Evolutionary conservation across 2,888 invertebrate species (phyloP), one percentile per base, ranked within the genome.

Genomic region (Drosophila gaucha): DNA sequence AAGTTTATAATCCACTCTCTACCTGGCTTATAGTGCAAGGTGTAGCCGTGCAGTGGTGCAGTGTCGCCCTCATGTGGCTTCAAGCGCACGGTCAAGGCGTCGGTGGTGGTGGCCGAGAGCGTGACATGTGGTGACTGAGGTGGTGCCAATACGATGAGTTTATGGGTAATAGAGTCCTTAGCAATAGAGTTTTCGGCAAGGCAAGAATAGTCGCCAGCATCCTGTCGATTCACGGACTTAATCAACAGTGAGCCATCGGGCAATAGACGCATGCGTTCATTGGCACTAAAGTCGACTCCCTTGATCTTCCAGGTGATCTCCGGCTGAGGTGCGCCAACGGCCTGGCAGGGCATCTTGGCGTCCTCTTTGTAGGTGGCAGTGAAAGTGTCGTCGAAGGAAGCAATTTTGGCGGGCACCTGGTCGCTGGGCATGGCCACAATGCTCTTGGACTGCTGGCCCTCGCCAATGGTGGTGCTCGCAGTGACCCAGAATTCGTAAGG

Each of bases 401-500:
- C 97, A 82, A 98, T 98, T 91, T 97, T 97, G 1, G 98, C 98
- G 43, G 98, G 97, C 60, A 97, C 98, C 73, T 92, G 92, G 69
- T 92, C 92, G 78, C 95, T 96, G 20, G 97, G 97, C 89, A 96
- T 95, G 80, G 97, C 95, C 4, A 95, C 95, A 47, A 97, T 97
- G 69, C 96, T 96, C 88, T 96, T 96, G 59, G 98, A 98, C 58
- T 96, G 95, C 90, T 97, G 96, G 38, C 98, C 98, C 93, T 98
- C 98, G 1, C 98, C 98, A 89, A 98, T 97, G 78, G 96, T 96
- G 0, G 98, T 98, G 68, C 96, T 97, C 36, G 98, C 98, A 4
- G 97, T 97, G 0, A 98, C 97, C 96, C 97, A 97, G 92, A 98
- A 98, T 91, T 97, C 97, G 90, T 97, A 98, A 60, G 96, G 95